Percentiles rank a stretch among this genome's conserved stretches.
Conservation (phyloP, 1,140 invertebrate genomes). For the Trichoplusia ni region DNA sequence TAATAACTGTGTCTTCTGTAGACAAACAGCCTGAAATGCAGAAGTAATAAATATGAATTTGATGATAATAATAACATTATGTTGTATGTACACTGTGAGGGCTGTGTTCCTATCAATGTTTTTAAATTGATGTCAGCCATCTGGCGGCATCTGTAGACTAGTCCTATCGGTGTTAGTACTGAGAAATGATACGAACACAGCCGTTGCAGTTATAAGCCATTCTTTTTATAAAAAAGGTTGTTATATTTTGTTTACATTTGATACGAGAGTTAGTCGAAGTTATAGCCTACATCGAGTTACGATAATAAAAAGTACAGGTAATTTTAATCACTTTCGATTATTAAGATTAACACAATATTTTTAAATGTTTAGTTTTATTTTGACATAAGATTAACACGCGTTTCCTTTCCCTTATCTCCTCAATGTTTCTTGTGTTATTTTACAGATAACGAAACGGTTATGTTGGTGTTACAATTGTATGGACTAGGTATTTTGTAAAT, state of each 20-base stretch:
- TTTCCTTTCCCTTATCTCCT: slow-evolving; percentile 49
- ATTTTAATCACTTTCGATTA: slow-evolving; percentile 68
- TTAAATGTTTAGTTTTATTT: slow-evolving; percentile 68
- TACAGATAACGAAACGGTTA: slow-evolving; percentile 32
- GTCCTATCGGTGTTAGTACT: slow-evolving; percentile 31
- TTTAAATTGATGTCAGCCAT: slow-evolving; percentile 14
- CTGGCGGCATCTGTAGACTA: slow-evolving; percentile 25
- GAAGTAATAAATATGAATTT: slow-evolving; percentile 3
- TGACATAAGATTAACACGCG: slow-evolving; percentile 63
- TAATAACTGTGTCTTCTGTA: slow-evolving; percentile 12
- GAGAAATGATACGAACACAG: slow-evolving; percentile 38
- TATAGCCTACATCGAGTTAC: slow-evolving; percentile 74
- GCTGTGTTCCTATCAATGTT: slow-evolving; percentile 31
- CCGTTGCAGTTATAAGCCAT: slow-evolving; percentile 45
- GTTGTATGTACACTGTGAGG: slow-evolving; percentile 29
- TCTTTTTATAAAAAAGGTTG: slow-evolving; percentile 53
- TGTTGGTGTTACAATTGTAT: slow-evolving; percentile 32
- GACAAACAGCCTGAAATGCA: slow-evolving; percentile 20
- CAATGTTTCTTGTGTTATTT: slow-evolving; percentile 50
- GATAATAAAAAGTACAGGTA: slow-evolving; percentile 77
- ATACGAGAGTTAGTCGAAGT: slow-evolving; percentile 65
- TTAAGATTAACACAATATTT: slow-evolving; percentile 62
- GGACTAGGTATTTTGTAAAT: slow-evolving; percentile 35
- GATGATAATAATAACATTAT: slow-evolving; percentile 17
- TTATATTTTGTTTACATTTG: slow-evolving; percentile 69